phyloP scores from a whole-genome alignment of 2,888 invertebrate genomes.

The Folsomia candida region DNA sequence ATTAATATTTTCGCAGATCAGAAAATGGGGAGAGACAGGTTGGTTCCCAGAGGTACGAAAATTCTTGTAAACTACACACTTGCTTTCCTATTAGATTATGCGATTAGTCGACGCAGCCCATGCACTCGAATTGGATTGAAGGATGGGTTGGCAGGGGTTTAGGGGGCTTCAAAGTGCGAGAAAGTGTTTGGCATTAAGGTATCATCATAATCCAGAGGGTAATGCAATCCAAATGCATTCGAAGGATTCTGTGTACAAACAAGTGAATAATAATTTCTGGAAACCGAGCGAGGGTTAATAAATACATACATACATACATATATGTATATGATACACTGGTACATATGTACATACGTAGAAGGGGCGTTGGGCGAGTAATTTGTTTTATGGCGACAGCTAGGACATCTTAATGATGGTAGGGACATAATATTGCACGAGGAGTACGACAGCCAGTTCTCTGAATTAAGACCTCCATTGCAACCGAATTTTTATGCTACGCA shows the following conservation, averaged over 20 bases:
- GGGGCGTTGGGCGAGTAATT: conserved; percentile 49
- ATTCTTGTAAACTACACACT: neutral
- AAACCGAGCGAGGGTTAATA: neutral
- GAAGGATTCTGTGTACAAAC: neutral
- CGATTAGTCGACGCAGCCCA: neutral
- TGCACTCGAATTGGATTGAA: neutral
- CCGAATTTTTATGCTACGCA: neutral
- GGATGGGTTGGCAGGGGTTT: too few species aligned
- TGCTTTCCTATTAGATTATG: neutral
- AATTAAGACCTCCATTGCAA: conserved; percentile 37
- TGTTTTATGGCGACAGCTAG: conserved; percentile 51
- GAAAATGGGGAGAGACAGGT: neutral
- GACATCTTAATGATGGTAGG: conserved; percentile 51
- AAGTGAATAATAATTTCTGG: conserved; percentile 3
- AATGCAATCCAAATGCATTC: neutral
- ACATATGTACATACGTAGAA: neutral
- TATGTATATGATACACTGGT: neutral
- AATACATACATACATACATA: too few species aligned
- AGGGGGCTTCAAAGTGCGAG: neutral
- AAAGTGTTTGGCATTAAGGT: conserved; percentile 2
- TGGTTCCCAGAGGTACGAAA: neutral
- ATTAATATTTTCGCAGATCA: neutral
- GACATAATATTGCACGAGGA: conserved; percentile 44
- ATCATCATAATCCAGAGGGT: neutral
- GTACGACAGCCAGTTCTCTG: conserved; percentile 8